Conservation (phyloP, 2,888 invertebrate species). For the Leptinotarsa peninsularis region DNA sequence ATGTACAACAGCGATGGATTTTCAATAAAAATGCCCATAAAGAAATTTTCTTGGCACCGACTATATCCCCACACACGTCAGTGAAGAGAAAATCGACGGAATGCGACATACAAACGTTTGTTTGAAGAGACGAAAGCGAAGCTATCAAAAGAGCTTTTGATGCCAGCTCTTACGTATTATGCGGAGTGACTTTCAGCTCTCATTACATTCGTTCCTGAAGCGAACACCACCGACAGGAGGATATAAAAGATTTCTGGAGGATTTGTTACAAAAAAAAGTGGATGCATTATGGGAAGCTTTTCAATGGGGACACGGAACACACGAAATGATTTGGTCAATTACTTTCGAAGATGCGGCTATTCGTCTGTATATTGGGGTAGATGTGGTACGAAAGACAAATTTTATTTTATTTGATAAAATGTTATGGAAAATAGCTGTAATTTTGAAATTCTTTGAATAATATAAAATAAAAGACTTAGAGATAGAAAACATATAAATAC, state of each 20-base stretch:
- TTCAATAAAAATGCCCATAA: constrained; percentile 46
- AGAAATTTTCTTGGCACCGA: constrained; percentile 22
- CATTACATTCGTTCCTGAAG: constrained; percentile 28
- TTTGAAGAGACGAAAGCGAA: constrained; percentile 13
- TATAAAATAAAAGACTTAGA: no score
- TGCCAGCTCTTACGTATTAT: constrained; percentile 28
- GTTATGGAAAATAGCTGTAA: no score
- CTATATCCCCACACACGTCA: constrained; percentile 1
- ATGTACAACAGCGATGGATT: constrained; percentile 41
- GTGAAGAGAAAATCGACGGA: background rate
- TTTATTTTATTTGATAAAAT: background rate
- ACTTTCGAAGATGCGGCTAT: constrained; percentile 1
- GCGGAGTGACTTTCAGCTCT: constrained; percentile 31
- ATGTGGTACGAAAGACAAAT: background rate
- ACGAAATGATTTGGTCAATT: constrained; percentile 14
- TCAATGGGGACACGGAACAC: constrained; percentile 5
- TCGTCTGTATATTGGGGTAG: background rate
- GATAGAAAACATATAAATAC: no score
- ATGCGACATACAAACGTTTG: background rate
- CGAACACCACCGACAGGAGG: constrained; percentile 6
- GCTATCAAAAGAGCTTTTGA: constrained; percentile 28
- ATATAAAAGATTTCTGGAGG: constrained; percentile 27
- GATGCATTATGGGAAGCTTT: background rate
- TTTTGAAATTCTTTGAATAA: no score
- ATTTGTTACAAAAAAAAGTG: constrained; percentile 28